Conservation (phyloP, 2,113 vertebrate genomes). For the Bos taurus region ARS-UCD2.0 NC_037331.1:33584001-33584500, state of each 20-base stretch:
- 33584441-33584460: not conserved
- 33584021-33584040: not conserved
- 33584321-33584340: not conserved
- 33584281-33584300: constrained; percentile 96
- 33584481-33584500: not conserved
- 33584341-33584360: not conserved
- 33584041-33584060: not conserved
- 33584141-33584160: constrained; percentile 94
- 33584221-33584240: constrained; percentile 85
- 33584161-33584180: constrained; percentile 88
- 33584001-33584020: not conserved
- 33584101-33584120: not conserved
- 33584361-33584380: not conserved
- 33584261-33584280: constrained; percentile 97
- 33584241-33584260: constrained; percentile 97
- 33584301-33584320: constrained; percentile 94
- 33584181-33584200: constrained; percentile 86
- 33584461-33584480: not conserved
- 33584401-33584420: not conserved
- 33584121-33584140: constrained; percentile 76
- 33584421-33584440: not conserved
- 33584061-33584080: not conserved
- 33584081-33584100: not conserved
- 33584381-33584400: not conserved
- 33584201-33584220: constrained; percentile 90